Conservation (phyloP, 2,113 vertebrate genomes). For the Parus major region DNA sequence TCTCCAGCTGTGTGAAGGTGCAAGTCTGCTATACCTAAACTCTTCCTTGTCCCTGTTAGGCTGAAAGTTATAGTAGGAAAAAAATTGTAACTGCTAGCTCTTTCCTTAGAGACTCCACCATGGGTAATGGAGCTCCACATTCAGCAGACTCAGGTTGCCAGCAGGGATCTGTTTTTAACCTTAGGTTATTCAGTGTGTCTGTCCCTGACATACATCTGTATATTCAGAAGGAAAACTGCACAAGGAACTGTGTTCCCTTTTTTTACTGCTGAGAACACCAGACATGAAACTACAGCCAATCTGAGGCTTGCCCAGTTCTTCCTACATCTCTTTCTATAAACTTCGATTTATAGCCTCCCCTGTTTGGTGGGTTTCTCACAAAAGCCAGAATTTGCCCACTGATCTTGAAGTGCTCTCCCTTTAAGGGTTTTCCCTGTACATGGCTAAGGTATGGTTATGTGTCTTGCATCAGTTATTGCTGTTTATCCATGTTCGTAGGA, state of each 20-base stretch:
- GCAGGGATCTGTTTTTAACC: not conserved
- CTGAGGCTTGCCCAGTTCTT: not conserved
- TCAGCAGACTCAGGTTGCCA: conserved; percentile 5
- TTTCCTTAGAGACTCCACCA: not conserved
- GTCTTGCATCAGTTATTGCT: not conserved
- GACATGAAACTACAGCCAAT: not conserved
- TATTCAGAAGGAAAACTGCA: not conserved
- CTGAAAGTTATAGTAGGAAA: not conserved
- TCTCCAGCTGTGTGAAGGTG: not conserved
- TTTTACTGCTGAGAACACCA: not conserved
- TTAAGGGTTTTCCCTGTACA: not conserved
- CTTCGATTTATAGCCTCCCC: not conserved
- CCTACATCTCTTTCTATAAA: not conserved
- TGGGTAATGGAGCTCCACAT: not conserved
- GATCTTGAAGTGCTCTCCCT: not conserved
- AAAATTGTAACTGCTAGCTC: not conserved
- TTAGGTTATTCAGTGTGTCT: not conserved
- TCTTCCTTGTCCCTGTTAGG: not conserved
- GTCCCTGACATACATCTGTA: not conserved
- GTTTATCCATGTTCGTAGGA: not conserved
- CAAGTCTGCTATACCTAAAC: not conserved
- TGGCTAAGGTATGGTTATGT: not conserved
- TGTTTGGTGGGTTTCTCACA: not conserved
- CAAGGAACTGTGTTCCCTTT: not conserved
- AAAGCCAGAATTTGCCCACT: not conserved